phyloP scores from a whole-genome alignment of 2,888 invertebrate genomes.

The Ormyrus pomaceus region DNA sequence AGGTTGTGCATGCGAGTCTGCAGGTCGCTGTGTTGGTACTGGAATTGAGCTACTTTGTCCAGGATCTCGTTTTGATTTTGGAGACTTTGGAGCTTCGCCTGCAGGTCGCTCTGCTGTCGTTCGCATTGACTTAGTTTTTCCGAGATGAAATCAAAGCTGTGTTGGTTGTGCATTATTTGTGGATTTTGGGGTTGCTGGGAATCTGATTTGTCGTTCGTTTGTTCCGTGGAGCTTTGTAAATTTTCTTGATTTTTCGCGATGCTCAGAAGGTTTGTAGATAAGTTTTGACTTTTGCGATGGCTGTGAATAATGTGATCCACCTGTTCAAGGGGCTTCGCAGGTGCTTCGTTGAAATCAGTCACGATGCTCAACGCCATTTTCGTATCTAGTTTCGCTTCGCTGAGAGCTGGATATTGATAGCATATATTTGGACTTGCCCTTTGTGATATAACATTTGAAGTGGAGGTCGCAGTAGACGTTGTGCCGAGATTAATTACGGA shows the following conservation, averaged over 20 bases:
- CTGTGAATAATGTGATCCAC: conserved; percentile 73
- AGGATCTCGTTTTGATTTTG: conserved; percentile 73
- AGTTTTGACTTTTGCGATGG: conserved; percentile 70
- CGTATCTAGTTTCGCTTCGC: conserved; percentile 69
- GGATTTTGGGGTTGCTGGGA: conserved; percentile 60
- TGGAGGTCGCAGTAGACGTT: conserved; percentile 59
- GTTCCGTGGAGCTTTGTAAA: conserved; percentile 58
- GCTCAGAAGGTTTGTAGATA: conserved; percentile 63
- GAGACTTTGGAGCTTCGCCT: conserved; percentile 71
- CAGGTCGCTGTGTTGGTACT: conserved; percentile 70
- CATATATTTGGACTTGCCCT: conserved; percentile 71
- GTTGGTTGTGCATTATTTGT: conserved; percentile 69
- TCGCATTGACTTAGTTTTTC: conserved; percentile 73
- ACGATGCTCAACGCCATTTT: conserved; percentile 69
- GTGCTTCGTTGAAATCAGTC: conserved; percentile 68
- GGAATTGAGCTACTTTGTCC: conserved; percentile 72
- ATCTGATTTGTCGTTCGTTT: conserved; percentile 60
- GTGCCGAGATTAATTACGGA: conserved; percentile 71
- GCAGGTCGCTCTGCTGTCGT: conserved; percentile 71
- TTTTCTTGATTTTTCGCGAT: conserved; percentile 68
- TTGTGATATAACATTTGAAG: conserved; percentile 63
- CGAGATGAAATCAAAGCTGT: conserved; percentile 71
- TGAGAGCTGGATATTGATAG: conserved; percentile 70
- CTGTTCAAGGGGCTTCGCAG: conserved; percentile 67
- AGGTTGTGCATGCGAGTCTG: conserved; percentile 69